Evolutionary conservation across 2,888 invertebrate species (phyloP).

Genomic region (Tipula vernalis): DNA sequence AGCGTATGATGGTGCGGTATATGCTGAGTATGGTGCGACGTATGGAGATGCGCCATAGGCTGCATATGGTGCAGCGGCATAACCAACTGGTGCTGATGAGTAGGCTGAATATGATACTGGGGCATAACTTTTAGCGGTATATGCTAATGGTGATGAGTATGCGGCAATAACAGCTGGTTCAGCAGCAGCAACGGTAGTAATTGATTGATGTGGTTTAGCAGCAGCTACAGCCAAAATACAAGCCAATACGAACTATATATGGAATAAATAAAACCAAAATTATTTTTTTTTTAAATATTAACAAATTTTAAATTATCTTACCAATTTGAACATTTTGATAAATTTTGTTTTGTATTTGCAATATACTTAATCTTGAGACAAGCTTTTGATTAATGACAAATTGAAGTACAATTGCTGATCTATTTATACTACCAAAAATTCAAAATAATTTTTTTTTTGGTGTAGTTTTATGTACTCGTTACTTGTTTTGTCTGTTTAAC

Average conservation of each 20-base stretch:
- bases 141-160: constrained; percentile 27
- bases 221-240: constrained; percentile 41
- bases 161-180: constrained; percentile 19
- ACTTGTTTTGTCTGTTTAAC: not conserved
- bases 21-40: not conserved
- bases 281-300: not conserved
- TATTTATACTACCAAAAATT: not conserved
- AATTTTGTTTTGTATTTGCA: constrained; percentile 20
- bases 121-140: constrained; percentile 19
- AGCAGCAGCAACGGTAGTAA: not conserved
- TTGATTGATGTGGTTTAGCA: constrained; percentile 37
- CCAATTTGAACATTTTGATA: constrained; percentile 40
- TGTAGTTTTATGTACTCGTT: not conserved
- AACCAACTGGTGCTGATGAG: not conserved
- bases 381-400: not conserved
- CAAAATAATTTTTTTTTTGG: not conserved
- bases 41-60: not conserved
- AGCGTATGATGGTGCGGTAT: not conserved
- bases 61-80: not conserved
- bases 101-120: constrained; percentile 16
- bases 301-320: constrained; percentile 26
- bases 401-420: not conserved
- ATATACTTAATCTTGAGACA: not conserved
- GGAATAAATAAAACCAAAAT: not conserved
- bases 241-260: constrained; percentile 35